Conservation (phyloP, 2,113 vertebrate genomes). For the Euleptes europaea region DNA sequence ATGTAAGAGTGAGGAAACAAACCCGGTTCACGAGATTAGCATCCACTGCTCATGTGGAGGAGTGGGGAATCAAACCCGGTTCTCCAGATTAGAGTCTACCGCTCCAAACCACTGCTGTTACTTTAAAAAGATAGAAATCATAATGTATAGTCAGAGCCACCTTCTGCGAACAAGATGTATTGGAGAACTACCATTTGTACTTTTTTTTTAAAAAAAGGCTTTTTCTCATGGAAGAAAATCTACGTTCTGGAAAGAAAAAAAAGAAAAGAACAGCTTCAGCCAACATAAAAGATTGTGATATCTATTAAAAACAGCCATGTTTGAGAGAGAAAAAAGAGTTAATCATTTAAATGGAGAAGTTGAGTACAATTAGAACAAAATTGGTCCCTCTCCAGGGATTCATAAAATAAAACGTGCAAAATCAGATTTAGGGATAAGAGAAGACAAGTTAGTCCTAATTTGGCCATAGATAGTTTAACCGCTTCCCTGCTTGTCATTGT, state of each 20-base stretch:
- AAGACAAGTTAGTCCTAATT: slow-evolving; percentile 23
- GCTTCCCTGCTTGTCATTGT: slow-evolving; percentile 16
- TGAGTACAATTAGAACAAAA: slow-evolving; percentile 20
- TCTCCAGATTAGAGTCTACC: too few species aligned
- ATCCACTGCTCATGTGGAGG: too few species aligned
- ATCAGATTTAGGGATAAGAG: slow-evolving; percentile 14
- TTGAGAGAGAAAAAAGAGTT: not conserved
- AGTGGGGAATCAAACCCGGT: too few species aligned
- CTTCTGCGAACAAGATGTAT: not conserved
- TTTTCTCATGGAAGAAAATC: not conserved
- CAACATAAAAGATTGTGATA: not conserved
- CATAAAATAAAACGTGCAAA: slow-evolving; percentile 17
- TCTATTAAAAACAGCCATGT: slow-evolving; percentile 16
- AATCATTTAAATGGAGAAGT: slow-evolving; percentile 22
- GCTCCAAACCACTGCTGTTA: too few species aligned
- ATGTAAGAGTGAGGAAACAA: too few species aligned
- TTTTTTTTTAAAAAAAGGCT: not conserved
- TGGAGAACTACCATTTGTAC: not conserved
- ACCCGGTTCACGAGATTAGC: too few species aligned
- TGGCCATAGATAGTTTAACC: not conserved
- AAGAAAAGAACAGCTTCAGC: not conserved
- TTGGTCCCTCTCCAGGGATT: slow-evolving; percentile 20
- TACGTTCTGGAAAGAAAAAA: not conserved
- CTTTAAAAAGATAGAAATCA: not conserved
- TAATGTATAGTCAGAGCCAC: not conserved